Conservation (phyloP, 30 jellyfish, hydroid and myxozoan genomes). For the Aurelia sp. region DNA sequence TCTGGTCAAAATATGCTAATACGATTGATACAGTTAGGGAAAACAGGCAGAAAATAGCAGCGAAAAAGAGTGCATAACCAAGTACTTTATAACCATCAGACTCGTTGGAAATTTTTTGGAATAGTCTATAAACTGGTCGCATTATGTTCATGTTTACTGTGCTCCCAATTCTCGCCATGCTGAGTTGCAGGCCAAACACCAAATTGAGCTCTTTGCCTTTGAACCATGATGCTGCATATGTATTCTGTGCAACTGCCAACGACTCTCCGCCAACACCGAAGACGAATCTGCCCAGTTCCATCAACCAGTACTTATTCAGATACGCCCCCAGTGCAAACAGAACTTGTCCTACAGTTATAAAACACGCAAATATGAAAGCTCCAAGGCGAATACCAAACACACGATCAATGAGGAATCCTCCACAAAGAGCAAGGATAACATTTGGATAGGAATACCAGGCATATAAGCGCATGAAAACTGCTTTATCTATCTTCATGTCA, state of each 20-base stretch:
- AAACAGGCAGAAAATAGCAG: slow-evolving; percentile 70
- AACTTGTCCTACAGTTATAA: slow-evolving; percentile 85
- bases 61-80: slow-evolving; percentile 85
- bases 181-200: slow-evolving; percentile 96
- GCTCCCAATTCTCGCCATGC: slow-evolving; percentile 97
- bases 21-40: slow-evolving; percentile 77
- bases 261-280: slow-evolving; percentile 99
- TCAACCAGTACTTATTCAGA: slow-evolving; percentile 63
- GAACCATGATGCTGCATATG: slow-evolving; percentile 98
- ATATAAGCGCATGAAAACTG: slow-evolving; percentile 79
- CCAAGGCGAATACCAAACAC: slow-evolving; percentile 96
- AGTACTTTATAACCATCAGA: slow-evolving; percentile 50
- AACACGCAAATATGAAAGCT: slow-evolving; percentile 77
- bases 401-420: slow-evolving; percentile 91
- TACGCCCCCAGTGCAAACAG: slow-evolving; percentile 89
- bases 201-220: slow-evolving; percentile 87
- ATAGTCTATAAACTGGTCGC: slow-evolving; percentile 76
- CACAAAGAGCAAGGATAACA: slow-evolving; percentile 89
- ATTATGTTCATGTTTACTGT: slow-evolving; percentile 97
- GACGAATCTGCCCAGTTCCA: slow-evolving; percentile 93
- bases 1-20: slow-evolving; percentile 83
- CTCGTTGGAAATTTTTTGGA: slow-evolving; percentile 11
- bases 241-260: slow-evolving; percentile 94
- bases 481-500: slow-evolving; percentile 72
- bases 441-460: slow-evolving; percentile 98